Evolutionary conservation across 2,888 invertebrate species (phyloP).

Genomic region (Rosalia funebris): DNA sequence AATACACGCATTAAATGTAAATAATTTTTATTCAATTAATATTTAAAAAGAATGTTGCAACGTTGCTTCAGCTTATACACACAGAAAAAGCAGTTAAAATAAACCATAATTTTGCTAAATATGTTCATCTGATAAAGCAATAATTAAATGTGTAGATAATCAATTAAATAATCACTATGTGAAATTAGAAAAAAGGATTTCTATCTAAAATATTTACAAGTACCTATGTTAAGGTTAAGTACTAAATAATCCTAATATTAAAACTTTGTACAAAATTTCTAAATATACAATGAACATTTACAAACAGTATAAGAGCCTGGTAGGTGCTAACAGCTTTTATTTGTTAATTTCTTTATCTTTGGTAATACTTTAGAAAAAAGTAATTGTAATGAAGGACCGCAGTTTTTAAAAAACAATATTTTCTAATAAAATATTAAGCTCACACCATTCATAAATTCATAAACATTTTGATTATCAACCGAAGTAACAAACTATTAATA

Average conservation of each 20-base stretch:
- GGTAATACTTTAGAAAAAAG: constrained; percentile 19
- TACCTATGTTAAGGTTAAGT: constrained; percentile 26
- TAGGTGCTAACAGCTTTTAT: constrained; percentile 5
- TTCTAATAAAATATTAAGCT: constrained; percentile 25
- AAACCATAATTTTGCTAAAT: constrained; percentile 17
- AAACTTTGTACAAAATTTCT: constrained; percentile 38
- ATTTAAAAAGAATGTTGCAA: constrained; percentile 10
- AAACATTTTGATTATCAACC: constrained; percentile 23
- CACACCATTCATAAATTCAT: constrained; percentile 37
- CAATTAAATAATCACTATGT: constrained; percentile 11
- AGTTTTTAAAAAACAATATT: no score
- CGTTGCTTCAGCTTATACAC: constrained; percentile 10
- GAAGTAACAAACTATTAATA: constrained; percentile 10
- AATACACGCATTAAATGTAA: constrained; percentile 6
- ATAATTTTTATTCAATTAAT: constrained; percentile 15
- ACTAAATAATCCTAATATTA: constrained; percentile 31
- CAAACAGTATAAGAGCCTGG: constrained; percentile 22
- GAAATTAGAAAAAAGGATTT: constrained; percentile 23
- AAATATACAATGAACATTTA: constrained; percentile 32
- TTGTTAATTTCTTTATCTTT: constrained; percentile 18
- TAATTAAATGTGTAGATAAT: constrained; percentile 14
- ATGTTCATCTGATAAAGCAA: constrained; percentile 8
- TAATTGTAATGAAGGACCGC: neutral
- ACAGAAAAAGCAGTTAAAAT: constrained; percentile 23
- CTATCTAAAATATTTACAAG: constrained; percentile 31